These are phyloP conservation scores for Ips nitidus DNA, from an alignment of 1,140 invertebrate genomes.

Conservation along the genomic window DNA sequence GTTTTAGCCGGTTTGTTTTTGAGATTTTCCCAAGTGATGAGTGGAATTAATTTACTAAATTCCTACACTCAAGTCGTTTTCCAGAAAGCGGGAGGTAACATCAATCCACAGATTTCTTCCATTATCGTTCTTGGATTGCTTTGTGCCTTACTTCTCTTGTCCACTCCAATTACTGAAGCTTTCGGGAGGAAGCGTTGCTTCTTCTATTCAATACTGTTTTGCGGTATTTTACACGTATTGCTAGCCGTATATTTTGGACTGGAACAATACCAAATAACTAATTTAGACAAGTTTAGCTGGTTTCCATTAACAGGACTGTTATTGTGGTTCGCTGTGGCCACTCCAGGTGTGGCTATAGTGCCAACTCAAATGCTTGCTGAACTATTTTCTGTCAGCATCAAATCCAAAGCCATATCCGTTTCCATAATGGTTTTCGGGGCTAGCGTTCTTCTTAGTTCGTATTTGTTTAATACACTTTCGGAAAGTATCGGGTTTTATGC, in stretches of 20 bases:
- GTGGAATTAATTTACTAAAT: constrained; percentile 39
- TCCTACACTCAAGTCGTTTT: constrained; percentile 43
- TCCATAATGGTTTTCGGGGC: background rate
- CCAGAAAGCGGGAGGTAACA: constrained; percentile 34
- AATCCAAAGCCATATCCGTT: constrained; percentile 13
- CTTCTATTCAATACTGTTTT: constrained; percentile 27
- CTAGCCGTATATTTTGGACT: constrained; percentile 55
- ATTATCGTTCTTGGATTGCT: constrained; percentile 61
- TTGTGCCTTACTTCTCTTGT: constrained; percentile 62
- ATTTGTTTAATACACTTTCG: no score
- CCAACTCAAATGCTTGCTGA: background rate
- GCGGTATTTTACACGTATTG: constrained; percentile 43
- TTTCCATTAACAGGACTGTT: constrained; percentile 41
- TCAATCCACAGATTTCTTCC: constrained; percentile 51
- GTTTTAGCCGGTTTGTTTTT: constrained; percentile 40
- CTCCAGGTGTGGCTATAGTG: constrained; percentile 17
- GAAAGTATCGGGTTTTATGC: constrained; percentile 29
- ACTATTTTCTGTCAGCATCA: constrained; percentile 15
- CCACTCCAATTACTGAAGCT: constrained; percentile 53
- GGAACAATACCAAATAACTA: constrained; percentile 5
- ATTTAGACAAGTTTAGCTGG: constrained; percentile 45
- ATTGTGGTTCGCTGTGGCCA: constrained; percentile 38
- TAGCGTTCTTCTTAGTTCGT: no score
- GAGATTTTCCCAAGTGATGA: constrained; percentile 40
- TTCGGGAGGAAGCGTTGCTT: constrained; percentile 36